These are phyloP conservation scores for Apotomis turbidana DNA, from an alignment of 2,888 invertebrate genomes.

Conservation along the genomic window DNA sequence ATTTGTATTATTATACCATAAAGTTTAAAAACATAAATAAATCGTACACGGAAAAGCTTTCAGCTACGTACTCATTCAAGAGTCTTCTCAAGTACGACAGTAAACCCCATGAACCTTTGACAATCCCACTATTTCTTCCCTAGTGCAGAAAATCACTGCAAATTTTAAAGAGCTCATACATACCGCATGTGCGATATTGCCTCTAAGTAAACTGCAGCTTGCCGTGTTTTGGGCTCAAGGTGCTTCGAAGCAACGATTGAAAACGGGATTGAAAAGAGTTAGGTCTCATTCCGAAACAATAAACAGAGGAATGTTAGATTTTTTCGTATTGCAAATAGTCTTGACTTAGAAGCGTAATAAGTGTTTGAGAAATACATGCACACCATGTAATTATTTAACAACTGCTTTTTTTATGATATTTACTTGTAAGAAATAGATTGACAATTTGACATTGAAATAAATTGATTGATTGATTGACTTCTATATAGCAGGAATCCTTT, in stretches of 20 bases:
- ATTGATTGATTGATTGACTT: no score
- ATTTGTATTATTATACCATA: no score
- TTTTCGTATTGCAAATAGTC: neutral
- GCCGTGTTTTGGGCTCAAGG: conserved; percentile 13
- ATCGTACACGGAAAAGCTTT: no score
- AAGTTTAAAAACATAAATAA: no score
- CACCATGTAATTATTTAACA: no score
- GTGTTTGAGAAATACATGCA: neutral
- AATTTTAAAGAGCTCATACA: conserved; percentile 47
- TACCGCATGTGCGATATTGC: conserved; percentile 49
- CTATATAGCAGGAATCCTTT: no score
- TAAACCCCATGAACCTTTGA: conserved; percentile 3
- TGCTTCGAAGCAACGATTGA: conserved; percentile 15
- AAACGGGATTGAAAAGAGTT: conserved; percentile 15
- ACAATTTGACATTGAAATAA: no score
- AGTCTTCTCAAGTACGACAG: neutral
- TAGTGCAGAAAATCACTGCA: conserved; percentile 9
- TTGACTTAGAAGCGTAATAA: neutral
- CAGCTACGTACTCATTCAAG: no score
- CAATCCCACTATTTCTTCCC: neutral
- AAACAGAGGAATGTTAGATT: no score
- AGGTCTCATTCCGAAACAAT: neutral
- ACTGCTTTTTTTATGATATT: no score
- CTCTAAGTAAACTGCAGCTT: conserved; percentile 42
- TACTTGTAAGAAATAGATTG: no score